A percentile compares a stretch with the other conserved stretches of the same genome.
These are phyloP conservation scores for Coleophora flavipennella DNA, from an alignment of 2,888 invertebrate genomes.

Conservation along the genomic window DNA sequence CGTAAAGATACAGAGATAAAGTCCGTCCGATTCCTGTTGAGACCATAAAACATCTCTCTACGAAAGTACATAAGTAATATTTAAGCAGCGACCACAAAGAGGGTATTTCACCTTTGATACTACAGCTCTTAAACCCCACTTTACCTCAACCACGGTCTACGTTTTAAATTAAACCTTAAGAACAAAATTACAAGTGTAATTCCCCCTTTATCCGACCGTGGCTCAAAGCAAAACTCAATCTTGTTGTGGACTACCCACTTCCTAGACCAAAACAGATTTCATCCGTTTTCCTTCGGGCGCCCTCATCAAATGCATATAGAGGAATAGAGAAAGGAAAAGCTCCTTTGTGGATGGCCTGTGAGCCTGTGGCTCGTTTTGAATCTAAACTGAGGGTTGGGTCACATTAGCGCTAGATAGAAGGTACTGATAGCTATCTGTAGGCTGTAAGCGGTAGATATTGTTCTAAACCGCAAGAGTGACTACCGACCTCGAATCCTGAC, in stretches of 20 bases:
- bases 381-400: conserved; percentile 12
- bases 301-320: conserved; percentile 24
- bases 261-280: conserved; percentile 33
- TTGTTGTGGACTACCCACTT: conserved; percentile 14
- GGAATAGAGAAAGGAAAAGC: conserved; percentile 25
- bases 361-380: conserved; percentile 15
- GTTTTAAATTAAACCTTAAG: conserved; percentile 1
- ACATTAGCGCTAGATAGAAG: background rate
- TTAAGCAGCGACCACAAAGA: too few species aligned
- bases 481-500: too few species aligned
- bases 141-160: too few species aligned
- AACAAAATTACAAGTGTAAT: conserved; percentile 1
- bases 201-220: background rate
- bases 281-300: conserved; percentile 23
- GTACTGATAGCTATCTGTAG: too few species aligned
- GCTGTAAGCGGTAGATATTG: too few species aligned
- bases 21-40: too few species aligned
- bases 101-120: too few species aligned
- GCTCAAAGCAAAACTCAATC: conserved; percentile 27
- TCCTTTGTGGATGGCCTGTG: conserved; percentile 24
- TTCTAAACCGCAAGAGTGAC: too few species aligned
- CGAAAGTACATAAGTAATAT: too few species aligned
- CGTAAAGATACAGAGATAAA: too few species aligned
- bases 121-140: too few species aligned
- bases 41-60: too few species aligned